Evolutionary conservation across 2,888 invertebrate genomes (phyloP).

Genomic region (Drosophila barbarae): DNA sequence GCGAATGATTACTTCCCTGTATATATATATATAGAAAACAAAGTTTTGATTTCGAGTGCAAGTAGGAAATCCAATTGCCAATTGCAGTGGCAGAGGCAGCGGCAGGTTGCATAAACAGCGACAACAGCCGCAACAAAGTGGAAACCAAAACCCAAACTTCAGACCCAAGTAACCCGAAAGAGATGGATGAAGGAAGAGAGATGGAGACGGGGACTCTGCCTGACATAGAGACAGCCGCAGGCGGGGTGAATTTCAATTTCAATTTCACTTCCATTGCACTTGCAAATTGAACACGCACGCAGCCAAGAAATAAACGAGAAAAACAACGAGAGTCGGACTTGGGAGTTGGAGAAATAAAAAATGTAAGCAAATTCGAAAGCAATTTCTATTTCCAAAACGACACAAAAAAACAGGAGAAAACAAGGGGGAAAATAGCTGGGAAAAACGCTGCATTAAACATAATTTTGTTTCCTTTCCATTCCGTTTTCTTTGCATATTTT

Average conservation of each 20-base stretch:
- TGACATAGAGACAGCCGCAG: constrained; percentile 9
- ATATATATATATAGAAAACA: background rate
- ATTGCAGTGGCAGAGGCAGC: constrained; percentile 16
- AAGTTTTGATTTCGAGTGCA: constrained; percentile 31
- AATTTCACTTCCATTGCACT: constrained; percentile 55
- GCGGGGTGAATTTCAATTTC: constrained; percentile 47
- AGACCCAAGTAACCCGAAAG: background rate
- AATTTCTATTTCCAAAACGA: constrained; percentile 42
- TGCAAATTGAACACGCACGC: constrained; percentile 50
- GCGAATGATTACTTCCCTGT: constrained; percentile 11
- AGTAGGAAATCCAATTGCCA: constrained; percentile 39
- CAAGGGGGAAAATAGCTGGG: constrained; percentile 6
- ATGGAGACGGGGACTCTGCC: constrained; percentile 1
- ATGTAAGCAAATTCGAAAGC: constrained; percentile 47
- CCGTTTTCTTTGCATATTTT: constrained; percentile 50
- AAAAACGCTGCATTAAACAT: constrained; percentile 44
- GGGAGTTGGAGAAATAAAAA: constrained; percentile 14
- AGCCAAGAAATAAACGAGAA: constrained; percentile 17
- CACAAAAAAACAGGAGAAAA: constrained; percentile 3
- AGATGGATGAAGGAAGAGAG: background rate
- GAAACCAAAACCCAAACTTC: constrained; percentile 35
- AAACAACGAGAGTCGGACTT: constrained; percentile 6
- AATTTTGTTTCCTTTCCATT: constrained; percentile 40
- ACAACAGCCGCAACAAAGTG: constrained; percentile 26
- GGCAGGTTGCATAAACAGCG: constrained; percentile 47